Evolutionary conservation across 2,113 vertebrate genomes (phyloP).

Genomic region (Mellivora capensis): DNA sequence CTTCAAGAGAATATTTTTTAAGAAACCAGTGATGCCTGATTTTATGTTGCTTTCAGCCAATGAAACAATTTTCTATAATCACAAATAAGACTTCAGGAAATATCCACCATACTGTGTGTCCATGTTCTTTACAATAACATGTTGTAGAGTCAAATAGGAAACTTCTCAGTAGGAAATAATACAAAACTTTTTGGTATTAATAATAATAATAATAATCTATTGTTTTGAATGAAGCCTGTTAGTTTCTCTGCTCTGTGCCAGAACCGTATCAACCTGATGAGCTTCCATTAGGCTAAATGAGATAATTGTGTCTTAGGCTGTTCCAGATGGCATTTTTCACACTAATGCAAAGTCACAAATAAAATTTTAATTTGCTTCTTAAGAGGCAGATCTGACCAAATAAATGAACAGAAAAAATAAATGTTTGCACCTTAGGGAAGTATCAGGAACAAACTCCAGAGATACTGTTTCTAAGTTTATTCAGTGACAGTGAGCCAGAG

Average conservation of each 20-base stretch:
- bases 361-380: slow-evolving; percentile 2
- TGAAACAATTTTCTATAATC: not conserved
- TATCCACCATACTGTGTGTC: not conserved
- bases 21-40: not conserved
- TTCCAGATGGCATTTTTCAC: not conserved
- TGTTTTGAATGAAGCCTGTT: not conserved
- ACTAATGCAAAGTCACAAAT: not conserved
- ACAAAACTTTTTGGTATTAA: not conserved
- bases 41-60: not conserved
- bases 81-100: not conserved
- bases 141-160: not conserved
- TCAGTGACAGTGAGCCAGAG: not conserved
- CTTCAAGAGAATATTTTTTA: not conserved
- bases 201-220: not conserved
- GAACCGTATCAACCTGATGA: not conserved
- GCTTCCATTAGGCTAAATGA: not conserved
- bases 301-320: not conserved
- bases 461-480: not conserved
- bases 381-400: not conserved
- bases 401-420: not conserved
- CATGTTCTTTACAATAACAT: not conserved
- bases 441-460: not conserved
- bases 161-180: not conserved
- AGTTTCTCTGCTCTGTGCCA: not conserved
- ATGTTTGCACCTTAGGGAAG: not conserved